Percentiles rank a stretch among this genome's conserved stretches.
Conservation (phyloP, 2,797 vertebrate species). For the Choloepus didactylus region DNA sequence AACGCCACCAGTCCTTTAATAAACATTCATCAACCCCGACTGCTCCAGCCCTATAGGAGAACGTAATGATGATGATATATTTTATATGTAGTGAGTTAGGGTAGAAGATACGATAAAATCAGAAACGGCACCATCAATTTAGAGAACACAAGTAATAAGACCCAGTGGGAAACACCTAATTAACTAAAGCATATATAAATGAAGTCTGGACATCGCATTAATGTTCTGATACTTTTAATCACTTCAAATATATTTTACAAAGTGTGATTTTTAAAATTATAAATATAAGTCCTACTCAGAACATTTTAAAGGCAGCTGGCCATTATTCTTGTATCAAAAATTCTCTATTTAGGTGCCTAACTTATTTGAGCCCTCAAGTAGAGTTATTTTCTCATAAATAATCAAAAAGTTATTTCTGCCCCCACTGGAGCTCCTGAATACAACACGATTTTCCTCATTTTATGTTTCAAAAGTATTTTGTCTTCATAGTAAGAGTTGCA, state of each 20-base stretch:
- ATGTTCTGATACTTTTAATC: slow-evolving; percentile 31
- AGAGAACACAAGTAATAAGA: background rate
- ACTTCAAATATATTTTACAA: slow-evolving; percentile 15
- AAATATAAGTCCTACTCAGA: slow-evolving; percentile 1
- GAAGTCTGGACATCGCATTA: background rate
- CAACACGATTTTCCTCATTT: slow-evolving; percentile 4
- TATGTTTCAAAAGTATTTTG: background rate
- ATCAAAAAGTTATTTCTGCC: slow-evolving; percentile 37
- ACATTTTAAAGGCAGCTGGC: slow-evolving; percentile 37
- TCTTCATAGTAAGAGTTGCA: background rate
- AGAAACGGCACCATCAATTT: slow-evolving; percentile 7
- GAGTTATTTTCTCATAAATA: slow-evolving; percentile 28
- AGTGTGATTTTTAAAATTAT: background rate
- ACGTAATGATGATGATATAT: background rate
- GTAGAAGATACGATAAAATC: slow-evolving; percentile 13
- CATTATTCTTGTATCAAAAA: background rate
- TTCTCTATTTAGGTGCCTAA: background rate
- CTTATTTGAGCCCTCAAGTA: slow-evolving; percentile 13
- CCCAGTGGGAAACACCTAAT: slow-evolving; percentile 25
- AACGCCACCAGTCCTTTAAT: background rate
- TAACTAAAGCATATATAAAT: slow-evolving; percentile 37
- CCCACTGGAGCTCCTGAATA: background rate
- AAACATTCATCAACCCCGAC: background rate
- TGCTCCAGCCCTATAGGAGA: background rate
- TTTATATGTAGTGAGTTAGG: background rate